These are phyloP conservation scores for Catocala sponsa DNA, from an alignment of 2,888 invertebrate species.

Conservation along the genomic window DNA sequence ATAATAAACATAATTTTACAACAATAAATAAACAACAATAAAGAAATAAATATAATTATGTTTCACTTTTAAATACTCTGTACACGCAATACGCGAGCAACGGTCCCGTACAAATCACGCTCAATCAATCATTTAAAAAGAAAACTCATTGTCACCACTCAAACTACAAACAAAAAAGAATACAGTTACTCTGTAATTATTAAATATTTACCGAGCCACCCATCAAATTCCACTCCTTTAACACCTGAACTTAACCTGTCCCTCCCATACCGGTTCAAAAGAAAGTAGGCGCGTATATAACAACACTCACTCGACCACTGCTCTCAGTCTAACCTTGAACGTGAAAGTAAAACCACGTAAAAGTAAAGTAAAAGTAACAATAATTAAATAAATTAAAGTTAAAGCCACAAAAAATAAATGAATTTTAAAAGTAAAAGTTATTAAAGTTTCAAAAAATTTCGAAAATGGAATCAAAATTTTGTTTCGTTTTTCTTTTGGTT, in stretches of 20 bases:
- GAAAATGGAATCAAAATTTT: conserved; percentile 68
- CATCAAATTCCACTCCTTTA: conserved; percentile 39
- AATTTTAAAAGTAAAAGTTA: conserved; percentile 4
- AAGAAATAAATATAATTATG: too few relatives aligned
- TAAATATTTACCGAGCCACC: conserved; percentile 24
- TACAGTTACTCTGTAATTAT: conserved; percentile 9
- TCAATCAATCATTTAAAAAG: too few relatives aligned
- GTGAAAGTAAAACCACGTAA: conserved; percentile 38
- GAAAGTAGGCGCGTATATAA: conserved; percentile 68
- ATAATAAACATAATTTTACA: too few relatives aligned
- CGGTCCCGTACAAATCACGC: too few relatives aligned
- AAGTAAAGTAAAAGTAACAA: conserved; percentile 29
- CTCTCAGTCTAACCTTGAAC: conserved; percentile 68
- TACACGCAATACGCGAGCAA: too few relatives aligned
- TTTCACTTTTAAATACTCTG: too few relatives aligned
- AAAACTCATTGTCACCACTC: too few relatives aligned
- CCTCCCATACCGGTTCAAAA: conserved; percentile 61
- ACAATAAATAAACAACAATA: too few relatives aligned
- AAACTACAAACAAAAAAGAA: not conserved
- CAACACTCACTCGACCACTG: conserved; percentile 47
- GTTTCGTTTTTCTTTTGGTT: conserved; percentile 58
- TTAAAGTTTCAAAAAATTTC: conserved; percentile 10
- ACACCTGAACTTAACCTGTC: conserved; percentile 36
- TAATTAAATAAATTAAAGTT: conserved; percentile 4
- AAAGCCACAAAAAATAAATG: conserved; percentile 9